These are phyloP conservation scores for Neodiprion pinetum DNA, from an alignment of 1,140 invertebrate genomes.

Conservation along the genomic window DNA sequence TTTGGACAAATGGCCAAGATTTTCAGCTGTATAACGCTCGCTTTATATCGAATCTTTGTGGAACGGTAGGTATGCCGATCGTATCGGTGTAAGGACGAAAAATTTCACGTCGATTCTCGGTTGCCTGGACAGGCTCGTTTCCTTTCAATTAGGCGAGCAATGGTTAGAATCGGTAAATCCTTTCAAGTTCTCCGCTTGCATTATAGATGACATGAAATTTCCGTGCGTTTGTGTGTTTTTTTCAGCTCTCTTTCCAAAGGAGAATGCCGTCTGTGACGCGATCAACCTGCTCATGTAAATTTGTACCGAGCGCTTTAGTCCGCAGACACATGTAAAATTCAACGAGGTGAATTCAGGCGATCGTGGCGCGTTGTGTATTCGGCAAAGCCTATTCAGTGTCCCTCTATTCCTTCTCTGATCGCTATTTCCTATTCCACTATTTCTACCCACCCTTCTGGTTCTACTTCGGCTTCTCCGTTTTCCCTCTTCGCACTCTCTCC, in stretches of 20 bases:
- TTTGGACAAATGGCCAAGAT: slow-evolving; percentile 42
- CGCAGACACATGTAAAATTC: slow-evolving; percentile 38
- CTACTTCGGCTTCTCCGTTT: slow-evolving; percentile 22
- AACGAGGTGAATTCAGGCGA: slow-evolving; percentile 35
- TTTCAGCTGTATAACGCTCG: neutral
- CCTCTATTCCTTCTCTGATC: slow-evolving; percentile 15
- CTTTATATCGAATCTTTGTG: neutral
- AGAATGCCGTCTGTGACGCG: neutral
- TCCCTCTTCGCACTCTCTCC: neutral
- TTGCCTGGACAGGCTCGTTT: neutral
- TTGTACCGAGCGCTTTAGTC: neutral
- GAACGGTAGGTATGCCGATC: neutral
- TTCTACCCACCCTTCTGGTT: slow-evolving; percentile 26
- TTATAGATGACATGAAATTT: neutral
- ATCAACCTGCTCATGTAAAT: neutral
- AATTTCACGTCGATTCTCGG: neutral
- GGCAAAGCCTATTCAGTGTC: slow-evolving; percentile 1
- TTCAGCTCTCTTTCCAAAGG: neutral
- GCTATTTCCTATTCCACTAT: slow-evolving; percentile 33
- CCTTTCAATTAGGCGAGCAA: slow-evolving; percentile 1
- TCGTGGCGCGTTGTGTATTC: slow-evolving; percentile 30
- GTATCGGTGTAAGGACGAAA: no score
- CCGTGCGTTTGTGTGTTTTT: neutral
- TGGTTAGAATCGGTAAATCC: neutral
- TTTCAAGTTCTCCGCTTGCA: neutral